A percentile compares a stretch with the other conserved stretches of the same genome.
These are phyloP conservation scores for Ataeniobius toweri DNA, from an alignment of 2,797 vertebrate species.

Conservation along the genomic window DNA sequence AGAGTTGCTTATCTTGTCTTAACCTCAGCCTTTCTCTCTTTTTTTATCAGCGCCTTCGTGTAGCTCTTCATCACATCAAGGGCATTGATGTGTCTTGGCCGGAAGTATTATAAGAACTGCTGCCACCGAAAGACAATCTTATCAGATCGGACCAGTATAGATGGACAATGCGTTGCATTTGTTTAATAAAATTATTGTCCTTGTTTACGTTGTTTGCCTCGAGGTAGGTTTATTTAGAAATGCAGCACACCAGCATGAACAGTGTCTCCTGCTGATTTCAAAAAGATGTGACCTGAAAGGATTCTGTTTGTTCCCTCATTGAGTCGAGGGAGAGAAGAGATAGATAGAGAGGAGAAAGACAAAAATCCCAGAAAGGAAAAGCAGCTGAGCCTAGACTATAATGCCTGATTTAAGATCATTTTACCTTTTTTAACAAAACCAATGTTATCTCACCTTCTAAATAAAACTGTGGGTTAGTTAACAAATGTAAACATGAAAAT, in stretches of 20 bases:
- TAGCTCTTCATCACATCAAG: conserved; percentile 65
- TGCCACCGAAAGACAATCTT: conserved; percentile 27
- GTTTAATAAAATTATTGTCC: conserved; percentile 18
- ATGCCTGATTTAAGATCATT: conserved; percentile 8
- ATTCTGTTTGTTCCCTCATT: conserved; percentile 56
- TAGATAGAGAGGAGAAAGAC: conserved; percentile 23
- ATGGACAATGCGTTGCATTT: conserved; percentile 10
- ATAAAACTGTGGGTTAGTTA: conserved; percentile 3
- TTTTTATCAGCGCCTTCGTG: conserved; percentile 54
- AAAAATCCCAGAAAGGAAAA: conserved; percentile 40
- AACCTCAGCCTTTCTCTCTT: conserved; percentile 60
- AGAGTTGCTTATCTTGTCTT: conserved; percentile 56
- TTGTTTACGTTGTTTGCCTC: conserved; percentile 27
- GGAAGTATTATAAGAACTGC: conserved; percentile 48
- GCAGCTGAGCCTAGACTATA: conserved; percentile 37
- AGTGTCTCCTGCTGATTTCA: conserved; percentile 56
- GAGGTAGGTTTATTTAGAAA: conserved; percentile 51
- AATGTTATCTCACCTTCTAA: conserved; percentile 11
- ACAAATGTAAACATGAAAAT: not conserved
- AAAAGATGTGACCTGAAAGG: conserved; percentile 71
- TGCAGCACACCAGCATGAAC: conserved; percentile 35
- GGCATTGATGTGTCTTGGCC: conserved; percentile 55
- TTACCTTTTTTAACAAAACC: not conserved
- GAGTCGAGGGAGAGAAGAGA: conserved; percentile 32
- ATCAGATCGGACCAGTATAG: conserved; percentile 7